Evolutionary conservation across 2,113 vertebrate genomes (phyloP), one percentile per base, ranked within the genome.

Genomic region (Pachypanchax playfairii): DNA sequence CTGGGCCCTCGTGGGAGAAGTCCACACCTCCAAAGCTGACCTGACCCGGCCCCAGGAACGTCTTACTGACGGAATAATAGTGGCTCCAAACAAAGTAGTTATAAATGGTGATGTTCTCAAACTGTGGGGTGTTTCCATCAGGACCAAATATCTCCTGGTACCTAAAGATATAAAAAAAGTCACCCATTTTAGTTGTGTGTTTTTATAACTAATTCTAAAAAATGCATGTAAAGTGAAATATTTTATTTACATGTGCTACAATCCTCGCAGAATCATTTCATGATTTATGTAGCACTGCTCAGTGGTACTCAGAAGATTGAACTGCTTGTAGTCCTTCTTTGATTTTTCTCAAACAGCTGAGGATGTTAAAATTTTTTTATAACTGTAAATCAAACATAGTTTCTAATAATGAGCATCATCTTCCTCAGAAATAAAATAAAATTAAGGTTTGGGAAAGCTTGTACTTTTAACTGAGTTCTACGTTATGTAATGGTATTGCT

Each of bases 41-140:
- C 65, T 96, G 93, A 0, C 93, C 96, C 0, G 53, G 6, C 5
- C 97, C 97, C 54, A 99, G 93, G 84, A 93, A 99, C 11, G 97
- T 98, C 82, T 97, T 98, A 73, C 95, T 95, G 55, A 99, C 96
- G 1, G 96, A 98, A 66, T 97, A 99, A 68, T 97, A 99, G 74
- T 99, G 97, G 24, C 92, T 93, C 97, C 97, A 99, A 36, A 98
- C 96, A 86, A 98, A 99, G 79, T 95, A 96, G 80, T 99, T 98
- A 79, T 98, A 99, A 80, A 98, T 93, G 46, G 96, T 94, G 77
- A 96, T 91, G 80, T 99, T 97, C 75, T 98, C 92, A 4, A 99
- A 98, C 57, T 96, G 94, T 1, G 93, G 90, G 3, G 90, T 94
- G 81, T 91, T 95, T 58, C 93, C 93, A 9, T 96, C 94, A 0